Percentiles rank a stretch among this genome's conserved stretches.
phyloP scores from a whole-genome alignment of 2,113 vertebrate genomes.

The Mionectes macconnelli region DNA sequence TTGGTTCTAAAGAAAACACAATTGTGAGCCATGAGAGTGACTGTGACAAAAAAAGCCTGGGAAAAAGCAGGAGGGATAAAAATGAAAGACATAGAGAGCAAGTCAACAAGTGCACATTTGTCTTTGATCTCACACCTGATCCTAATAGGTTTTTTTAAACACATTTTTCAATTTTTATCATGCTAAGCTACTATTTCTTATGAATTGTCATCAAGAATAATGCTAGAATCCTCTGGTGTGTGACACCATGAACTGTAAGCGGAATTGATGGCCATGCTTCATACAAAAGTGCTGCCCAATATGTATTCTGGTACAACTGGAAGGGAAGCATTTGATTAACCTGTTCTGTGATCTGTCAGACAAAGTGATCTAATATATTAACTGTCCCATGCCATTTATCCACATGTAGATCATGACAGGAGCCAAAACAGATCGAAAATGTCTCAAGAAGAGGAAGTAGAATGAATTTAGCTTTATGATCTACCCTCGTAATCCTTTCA shows the following conservation, averaged over 20 bases:
- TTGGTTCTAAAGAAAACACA: not conserved
- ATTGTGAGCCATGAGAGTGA: rapidly evolving
- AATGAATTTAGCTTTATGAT: not conserved
- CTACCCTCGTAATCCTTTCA: not conserved
- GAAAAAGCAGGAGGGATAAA: not conserved
- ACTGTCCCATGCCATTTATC: not conserved
- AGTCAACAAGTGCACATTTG: not conserved
- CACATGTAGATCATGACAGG: not conserved
- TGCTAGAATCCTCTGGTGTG: not conserved
- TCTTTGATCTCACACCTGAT: not conserved
- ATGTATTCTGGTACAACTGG: rapidly evolving
- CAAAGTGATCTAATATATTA: not conserved
- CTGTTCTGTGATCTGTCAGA: not conserved
- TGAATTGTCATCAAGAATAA: not conserved
- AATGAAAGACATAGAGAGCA: not conserved
- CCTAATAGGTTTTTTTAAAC: not conserved
- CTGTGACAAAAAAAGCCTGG: not conserved
- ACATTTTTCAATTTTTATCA: not conserved
- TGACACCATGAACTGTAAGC: not conserved
- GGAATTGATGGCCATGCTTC: not conserved
- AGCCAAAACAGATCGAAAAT: not conserved
- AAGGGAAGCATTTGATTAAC: not conserved
- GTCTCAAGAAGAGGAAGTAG: not conserved
- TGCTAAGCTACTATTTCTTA: not conserved
- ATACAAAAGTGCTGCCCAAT: not conserved